Base-by-base conservation (phyloP, 92 coral and sea anemone species). In the Scolanthus callimorphus region DNA sequence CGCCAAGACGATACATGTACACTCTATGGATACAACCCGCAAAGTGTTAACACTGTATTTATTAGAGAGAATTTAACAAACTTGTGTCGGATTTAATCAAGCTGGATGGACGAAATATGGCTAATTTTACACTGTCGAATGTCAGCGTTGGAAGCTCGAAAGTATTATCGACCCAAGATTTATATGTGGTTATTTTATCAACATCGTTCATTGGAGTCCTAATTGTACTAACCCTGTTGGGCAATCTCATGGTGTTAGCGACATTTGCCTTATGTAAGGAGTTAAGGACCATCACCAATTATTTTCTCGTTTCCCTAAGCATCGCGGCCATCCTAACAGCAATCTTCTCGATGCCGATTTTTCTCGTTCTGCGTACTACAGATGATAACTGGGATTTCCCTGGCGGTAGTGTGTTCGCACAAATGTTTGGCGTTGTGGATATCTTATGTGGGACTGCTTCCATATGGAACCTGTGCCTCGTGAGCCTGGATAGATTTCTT, bases 401-500 rank as follows among this genome's bases (percentile, higher is more conserved):
- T 13, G 91, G 79, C 23, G 89, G 90, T 2, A 25, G 19, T 2
- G 80, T 44, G 1, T 77, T 84, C 21, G 62, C 55, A 15, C 72
- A 84, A 21, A 62, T 87, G 31, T 94, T 91, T 80, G 76, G 63
- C 38, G 71, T 86, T 6, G 61, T 89, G 38, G 99, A 94, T 59
- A 83, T 94, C 20, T 56, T 83, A 12, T 84, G 91, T 31, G 96
- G 99, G 1, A 83, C 95, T 0, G 88, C 99, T 13, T 94, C 99
- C 17, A 89, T 94, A 22, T 94, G 99, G 99, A 94, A 94, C 46
- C 81, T 94, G 17, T 94, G 99, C 55, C 60, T 86, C n/a, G 90
- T 94, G 17, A 94, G 99, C 39, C 41, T 94, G 50, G 99, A 94
- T 78, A 72, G 99, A 41, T 85, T 85, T 39, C 79, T 94, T 17